Evolutionary conservation across 2,113 vertebrate genomes (phyloP).

Genomic region (Ciconia maguari): DNA sequence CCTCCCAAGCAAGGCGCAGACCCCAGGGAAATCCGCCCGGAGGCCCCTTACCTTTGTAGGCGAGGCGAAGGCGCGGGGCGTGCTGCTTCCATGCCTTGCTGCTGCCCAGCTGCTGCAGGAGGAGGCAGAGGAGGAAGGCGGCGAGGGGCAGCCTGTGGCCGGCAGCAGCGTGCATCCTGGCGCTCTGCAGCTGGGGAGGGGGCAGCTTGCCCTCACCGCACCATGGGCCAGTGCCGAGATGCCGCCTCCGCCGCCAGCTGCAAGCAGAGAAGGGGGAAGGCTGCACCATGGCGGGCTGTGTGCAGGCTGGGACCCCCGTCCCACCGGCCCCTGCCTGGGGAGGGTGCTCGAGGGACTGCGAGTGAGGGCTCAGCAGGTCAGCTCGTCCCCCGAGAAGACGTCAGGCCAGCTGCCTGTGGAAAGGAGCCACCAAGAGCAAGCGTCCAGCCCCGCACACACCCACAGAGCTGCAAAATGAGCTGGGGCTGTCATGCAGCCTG

Average conservation of each 20-base stretch:
- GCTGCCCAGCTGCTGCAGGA: background rate
- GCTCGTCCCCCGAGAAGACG: background rate
- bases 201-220: background rate
- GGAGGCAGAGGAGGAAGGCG: background rate
- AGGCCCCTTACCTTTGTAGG: slow-evolving; percentile 64
- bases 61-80: slow-evolving; percentile 57
- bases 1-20: background rate
- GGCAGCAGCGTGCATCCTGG: background rate
- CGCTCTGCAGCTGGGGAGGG: background rate
- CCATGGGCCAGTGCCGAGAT: background rate
- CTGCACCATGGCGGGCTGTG: background rate
- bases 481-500: background rate
- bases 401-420: background rate
- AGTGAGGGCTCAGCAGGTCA: background rate
- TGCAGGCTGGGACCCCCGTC: fast-evolving
- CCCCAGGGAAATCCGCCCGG: background rate
- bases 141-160: background rate
- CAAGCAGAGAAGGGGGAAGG: background rate
- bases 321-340: background rate
- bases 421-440: background rate
- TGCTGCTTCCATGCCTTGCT: slow-evolving; percentile 44
- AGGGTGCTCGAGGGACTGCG: fast-evolving
- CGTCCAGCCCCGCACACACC: background rate
- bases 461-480: background rate
- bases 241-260: background rate